phyloP scores from a whole-genome alignment of 2,113 vertebrate species.

The Fulica atra region DNA sequence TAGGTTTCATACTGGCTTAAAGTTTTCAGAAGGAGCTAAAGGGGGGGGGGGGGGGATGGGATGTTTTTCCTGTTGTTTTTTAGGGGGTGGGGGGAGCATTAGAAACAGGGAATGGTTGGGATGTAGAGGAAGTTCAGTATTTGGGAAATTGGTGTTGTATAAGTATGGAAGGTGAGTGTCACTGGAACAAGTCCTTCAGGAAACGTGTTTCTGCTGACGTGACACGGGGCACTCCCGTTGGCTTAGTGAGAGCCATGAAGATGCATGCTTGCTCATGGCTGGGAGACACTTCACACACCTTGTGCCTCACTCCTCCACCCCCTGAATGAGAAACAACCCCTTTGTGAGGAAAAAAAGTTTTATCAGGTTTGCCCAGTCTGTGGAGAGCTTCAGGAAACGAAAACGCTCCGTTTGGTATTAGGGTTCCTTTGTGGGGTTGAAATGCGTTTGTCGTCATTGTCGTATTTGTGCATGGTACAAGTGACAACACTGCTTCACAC shows the following conservation, averaged over 20 bases:
- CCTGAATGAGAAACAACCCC: conserved; percentile 33
- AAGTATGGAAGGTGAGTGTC: conserved; percentile 47
- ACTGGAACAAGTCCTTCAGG: conserved; percentile 21
- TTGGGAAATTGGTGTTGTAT: conserved; percentile 46
- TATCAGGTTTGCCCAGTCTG: conserved; percentile 20
- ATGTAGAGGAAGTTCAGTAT: conserved; percentile 30
- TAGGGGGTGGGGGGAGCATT: not conserved
- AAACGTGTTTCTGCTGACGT: not conserved
- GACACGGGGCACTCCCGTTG: conserved; percentile 17
- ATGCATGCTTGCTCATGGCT: conserved; percentile 57
- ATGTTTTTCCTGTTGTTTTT: not conserved
- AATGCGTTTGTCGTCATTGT: conserved; percentile 61
- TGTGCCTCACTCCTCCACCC: conserved; percentile 45
- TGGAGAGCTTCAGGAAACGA: conserved; percentile 49
- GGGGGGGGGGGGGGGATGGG: not conserved
- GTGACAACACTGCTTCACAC: conserved; percentile 65
- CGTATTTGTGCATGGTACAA: conserved; percentile 70
- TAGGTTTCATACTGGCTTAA: not conserved
- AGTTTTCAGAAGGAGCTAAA: not conserved
- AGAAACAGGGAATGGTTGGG: conserved; percentile 16
- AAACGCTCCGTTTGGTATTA: not conserved
- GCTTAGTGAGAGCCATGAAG: conserved; percentile 34
- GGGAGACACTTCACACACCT: conserved; percentile 49
- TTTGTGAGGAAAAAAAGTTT: conserved; percentile 21
- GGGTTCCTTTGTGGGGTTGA: conserved; percentile 48